Percentiles rank a stretch among this genome's conserved stretches.
These are phyloP conservation scores for Hypolimnas misippus DNA, from an alignment of 2,888 invertebrate species.

Conservation along the genomic window DNA sequence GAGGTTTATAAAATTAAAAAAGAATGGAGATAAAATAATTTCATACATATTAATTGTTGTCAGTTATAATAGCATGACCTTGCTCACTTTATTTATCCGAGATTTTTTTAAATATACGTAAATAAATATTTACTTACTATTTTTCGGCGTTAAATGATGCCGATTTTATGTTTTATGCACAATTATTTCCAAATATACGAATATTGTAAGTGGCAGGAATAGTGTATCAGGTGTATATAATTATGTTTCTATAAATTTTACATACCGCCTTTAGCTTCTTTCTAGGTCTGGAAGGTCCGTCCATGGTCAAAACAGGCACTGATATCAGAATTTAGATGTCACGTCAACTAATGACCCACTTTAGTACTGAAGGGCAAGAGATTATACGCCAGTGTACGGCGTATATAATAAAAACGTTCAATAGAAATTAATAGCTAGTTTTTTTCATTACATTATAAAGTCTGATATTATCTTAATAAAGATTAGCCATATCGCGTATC, in stretches of 20 bases:
- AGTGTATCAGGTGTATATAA: no score
- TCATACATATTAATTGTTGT: no score
- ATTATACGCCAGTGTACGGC: neutral
- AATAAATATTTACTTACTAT: no score
- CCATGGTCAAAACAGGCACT: slow-evolving; percentile 53
- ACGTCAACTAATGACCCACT: slow-evolving; percentile 23
- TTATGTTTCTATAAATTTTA: slow-evolving; percentile 35
- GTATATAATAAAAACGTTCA: neutral
- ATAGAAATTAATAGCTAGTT: neutral
- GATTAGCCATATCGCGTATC: neutral
- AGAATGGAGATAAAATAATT: no score
- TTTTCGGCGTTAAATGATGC: no score
- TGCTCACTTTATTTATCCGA: no score
- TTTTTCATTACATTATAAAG: neutral
- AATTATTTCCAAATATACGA: no score
- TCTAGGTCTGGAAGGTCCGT: slow-evolving; percentile 72
- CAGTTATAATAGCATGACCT: no score
- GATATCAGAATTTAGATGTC: neutral
- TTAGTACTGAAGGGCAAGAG: neutral
- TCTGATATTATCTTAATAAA: slow-evolving; percentile 1
- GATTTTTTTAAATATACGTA: no score
- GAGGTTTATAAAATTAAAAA: no score
- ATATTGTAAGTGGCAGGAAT: no score
- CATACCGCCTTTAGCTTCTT: slow-evolving; percentile 80
- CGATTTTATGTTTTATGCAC: no score